These are phyloP conservation scores for Tachyglossus aculeatus DNA, from an alignment of 2,797 vertebrate species.

Conservation along the genomic window DNA sequence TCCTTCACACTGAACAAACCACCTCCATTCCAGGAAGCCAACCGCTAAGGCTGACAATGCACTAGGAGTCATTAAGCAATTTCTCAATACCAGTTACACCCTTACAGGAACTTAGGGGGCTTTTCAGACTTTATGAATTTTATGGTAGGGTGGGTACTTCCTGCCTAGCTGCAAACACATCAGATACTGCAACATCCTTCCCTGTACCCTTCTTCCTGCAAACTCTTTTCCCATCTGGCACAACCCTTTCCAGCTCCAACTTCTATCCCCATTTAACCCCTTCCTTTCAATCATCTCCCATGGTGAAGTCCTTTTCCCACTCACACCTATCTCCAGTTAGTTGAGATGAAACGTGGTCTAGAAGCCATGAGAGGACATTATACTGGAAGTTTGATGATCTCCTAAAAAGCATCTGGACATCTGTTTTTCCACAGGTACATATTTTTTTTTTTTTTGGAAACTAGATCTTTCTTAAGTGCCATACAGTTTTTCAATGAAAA, in stretches of 20 bases:
- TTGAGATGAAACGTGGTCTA: no score
- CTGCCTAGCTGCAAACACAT: background rate
- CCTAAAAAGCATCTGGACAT: no score
- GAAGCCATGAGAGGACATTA: no score
- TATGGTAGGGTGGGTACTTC: constrained; percentile 23
- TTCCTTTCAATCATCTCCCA: background rate
- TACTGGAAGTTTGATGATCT: background rate
- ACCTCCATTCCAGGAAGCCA: background rate
- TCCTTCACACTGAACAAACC: background rate
- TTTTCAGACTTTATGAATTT: constrained; percentile 30
- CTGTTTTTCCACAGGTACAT: no score
- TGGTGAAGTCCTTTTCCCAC: background rate
- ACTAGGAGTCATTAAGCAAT: background rate
- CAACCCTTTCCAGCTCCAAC: background rate
- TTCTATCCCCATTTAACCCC: constrained; percentile 24
- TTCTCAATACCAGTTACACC: background rate
- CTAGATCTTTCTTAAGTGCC: no score
- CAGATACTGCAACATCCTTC: background rate
- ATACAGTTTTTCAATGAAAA: no score
- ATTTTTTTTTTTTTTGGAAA: no score
- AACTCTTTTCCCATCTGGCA: background rate
- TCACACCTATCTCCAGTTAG: constrained; percentile 19
- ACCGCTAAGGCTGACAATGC: background rate
- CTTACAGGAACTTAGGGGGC: background rate
- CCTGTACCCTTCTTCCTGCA: background rate